Evolutionary conservation across 2,888 invertebrate genomes (phyloP).

Genomic region (Drosophila formosana): DNA sequence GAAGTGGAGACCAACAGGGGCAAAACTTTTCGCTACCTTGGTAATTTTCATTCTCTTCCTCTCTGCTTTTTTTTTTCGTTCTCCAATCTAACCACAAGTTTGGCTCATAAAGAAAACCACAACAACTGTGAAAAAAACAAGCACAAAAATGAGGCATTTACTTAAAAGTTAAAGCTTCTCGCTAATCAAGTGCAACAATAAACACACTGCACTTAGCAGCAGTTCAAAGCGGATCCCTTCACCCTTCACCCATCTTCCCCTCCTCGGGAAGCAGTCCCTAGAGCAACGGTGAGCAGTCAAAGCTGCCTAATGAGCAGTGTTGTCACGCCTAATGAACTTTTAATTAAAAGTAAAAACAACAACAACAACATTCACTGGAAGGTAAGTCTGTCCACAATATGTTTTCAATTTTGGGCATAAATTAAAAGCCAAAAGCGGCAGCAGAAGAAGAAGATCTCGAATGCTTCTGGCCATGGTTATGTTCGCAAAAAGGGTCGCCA

Average conservation of each 20-base stretch:
- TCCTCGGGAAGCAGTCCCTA: background rate
- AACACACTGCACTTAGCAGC: conserved; percentile 37
- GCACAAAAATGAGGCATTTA: conserved; percentile 17
- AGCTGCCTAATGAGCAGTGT: conserved; percentile 65
- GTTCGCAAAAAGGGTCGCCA: conserved; percentile 35
- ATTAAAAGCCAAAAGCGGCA: conserved; percentile 54
- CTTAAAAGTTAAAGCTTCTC: conserved; percentile 53
- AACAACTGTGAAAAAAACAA: conserved; percentile 26
- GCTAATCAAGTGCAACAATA: conserved; percentile 71
- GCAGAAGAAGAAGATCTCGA: conserved; percentile 12
- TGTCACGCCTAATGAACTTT: conserved; percentile 79
- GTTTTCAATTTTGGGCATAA: conserved; percentile 68
- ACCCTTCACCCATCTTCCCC: no score
- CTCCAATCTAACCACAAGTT: conserved; percentile 33
- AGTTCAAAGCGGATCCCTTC: conserved; percentile 1
- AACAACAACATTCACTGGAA: conserved; percentile 3
- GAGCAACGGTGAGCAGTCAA: conserved; percentile 30
- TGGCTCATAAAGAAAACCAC: conserved; percentile 45
- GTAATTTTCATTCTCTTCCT: conserved; percentile 52
- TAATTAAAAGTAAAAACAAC: conserved; percentile 71
- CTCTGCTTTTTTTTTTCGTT: background rate
- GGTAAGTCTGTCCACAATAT: conserved; percentile 50
- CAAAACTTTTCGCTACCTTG: conserved; percentile 61
- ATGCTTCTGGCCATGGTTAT: background rate
- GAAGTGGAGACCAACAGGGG: conserved; percentile 42